Evolutionary conservation across 1,140 invertebrate genomes (phyloP).

Genomic region (Bombus picipes): DNA sequence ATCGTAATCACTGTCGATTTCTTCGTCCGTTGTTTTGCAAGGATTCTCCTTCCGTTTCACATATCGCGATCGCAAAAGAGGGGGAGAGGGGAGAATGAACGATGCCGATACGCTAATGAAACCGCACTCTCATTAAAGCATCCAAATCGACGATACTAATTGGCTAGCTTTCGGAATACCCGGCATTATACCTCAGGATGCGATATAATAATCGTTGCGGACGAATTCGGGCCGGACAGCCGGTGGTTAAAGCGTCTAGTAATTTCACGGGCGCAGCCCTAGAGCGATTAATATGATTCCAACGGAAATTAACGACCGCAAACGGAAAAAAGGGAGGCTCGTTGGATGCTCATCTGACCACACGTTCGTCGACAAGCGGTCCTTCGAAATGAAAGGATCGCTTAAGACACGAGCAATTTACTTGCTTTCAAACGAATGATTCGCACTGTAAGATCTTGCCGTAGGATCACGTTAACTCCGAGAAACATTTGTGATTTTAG

Average conservation of each 20-base stretch:
- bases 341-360: conserved; percentile 17
- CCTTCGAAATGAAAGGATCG: conserved; percentile 22
- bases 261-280: conserved; percentile 70
- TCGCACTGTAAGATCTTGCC: background rate
- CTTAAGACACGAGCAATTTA: background rate
- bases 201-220: conserved; percentile 71
- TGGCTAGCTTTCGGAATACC: conserved; percentile 75
- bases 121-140: conserved; percentile 75
- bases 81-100: background rate
- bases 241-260: conserved; percentile 76
- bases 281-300: conserved; percentile 74
- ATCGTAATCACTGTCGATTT: conserved; percentile 62
- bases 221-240: conserved; percentile 74
- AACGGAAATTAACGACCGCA: conserved; percentile 69
- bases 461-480: background rate
- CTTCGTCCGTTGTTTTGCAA: conserved; percentile 37
- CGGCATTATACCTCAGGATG: conserved; percentile 74
- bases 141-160: conserved; percentile 76
- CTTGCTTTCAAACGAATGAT: background rate
- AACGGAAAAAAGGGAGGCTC: conserved; percentile 55
- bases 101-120: conserved; percentile 66
- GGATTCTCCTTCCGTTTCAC: conserved; percentile 59
- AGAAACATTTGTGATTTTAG: background rate
- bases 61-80: conserved; percentile 33
- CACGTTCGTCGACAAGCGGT: conserved; percentile 22